Evolutionary conservation across 2,888 invertebrate genomes (phyloP), one percentile per base, ranked within the genome.

Genomic region (Liodrosophila aerea): DNA sequence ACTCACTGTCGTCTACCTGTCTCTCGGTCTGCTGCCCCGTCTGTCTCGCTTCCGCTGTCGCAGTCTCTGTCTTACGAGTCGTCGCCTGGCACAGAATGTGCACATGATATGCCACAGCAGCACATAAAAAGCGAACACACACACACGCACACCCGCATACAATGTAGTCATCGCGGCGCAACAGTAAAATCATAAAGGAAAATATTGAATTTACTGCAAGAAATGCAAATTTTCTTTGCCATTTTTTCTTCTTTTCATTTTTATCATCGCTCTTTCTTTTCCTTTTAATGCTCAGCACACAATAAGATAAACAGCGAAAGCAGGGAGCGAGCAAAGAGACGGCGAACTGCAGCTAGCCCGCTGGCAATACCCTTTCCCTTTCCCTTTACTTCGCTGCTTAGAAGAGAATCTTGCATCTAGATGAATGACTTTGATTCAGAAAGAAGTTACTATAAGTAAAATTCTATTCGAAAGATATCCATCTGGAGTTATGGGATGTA

Each of bases 121-220:
- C 69, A 53, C 56, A 65, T 67, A 40, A 50, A 64, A 61, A 63
- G 40, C 34, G 44, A 46, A 40, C 27, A 47, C 34, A 40, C 8
- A 29, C 27, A 34, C 33, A 45, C 29, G 11, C 41, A 29, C 22
- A 16, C 11, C 4, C 22, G 44, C 36, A 53, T 40, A 56, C 47
- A 49, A 37, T 40, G 45, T 8, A 16, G 7, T 13, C 34, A 13
- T n/a, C 34, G 30, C 30, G 46, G 40, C 43, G 41, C 50, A 52
- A 46, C 60, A 59, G 53, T 56, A 69, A 73, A 75, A 76, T 73
- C 80, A 85, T 85, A 83, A 76, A 73, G 80, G 66, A 71, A 76
- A 73, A 82, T 82, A 85, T 81, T 83, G 83, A 81, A 78, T 78
- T 82, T 85, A 71, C 73, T 85, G 76, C 71, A 83, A 66, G 73